Evolutionary conservation across 2,797 vertebrate genomes (phyloP).

Genomic region (Carcharodon carcharias): DNA sequence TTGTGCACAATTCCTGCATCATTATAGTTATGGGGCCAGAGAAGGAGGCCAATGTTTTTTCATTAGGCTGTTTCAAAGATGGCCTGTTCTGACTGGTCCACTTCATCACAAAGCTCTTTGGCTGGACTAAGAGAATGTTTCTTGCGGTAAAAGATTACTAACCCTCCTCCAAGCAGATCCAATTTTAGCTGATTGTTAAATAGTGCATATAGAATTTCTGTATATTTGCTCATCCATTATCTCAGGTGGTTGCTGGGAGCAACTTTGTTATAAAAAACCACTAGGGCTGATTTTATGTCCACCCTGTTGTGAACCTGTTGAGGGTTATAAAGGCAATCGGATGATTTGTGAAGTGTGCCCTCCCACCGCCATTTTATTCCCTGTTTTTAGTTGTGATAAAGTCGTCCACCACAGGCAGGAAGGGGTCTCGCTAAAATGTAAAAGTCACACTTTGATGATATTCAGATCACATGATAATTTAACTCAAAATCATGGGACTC

Average conservation of each 20-base stretch:
- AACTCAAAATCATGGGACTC: not conserved
- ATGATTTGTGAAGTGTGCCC: not conserved
- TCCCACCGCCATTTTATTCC: not conserved
- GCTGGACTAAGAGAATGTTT: too few relatives aligned
- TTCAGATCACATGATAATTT: not conserved
- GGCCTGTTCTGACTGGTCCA: not conserved
- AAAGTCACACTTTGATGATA: not conserved
- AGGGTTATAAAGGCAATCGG: not conserved
- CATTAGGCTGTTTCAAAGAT: not conserved
- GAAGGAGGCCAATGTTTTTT: too few relatives aligned
- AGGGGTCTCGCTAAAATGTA: not conserved
- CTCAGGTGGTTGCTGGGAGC: not conserved
- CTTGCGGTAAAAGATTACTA: too few relatives aligned
- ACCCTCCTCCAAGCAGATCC: not conserved
- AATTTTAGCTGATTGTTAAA: not conserved
- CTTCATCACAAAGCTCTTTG: not conserved
- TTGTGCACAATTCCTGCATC: too few relatives aligned
- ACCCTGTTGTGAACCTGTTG: not conserved
- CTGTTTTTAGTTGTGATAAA: not conserved
- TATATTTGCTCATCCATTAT: not conserved
- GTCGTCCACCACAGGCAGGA: not conserved
- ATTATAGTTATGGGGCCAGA: too few relatives aligned
- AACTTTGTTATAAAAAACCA: too few relatives aligned
- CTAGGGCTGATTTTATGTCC: too few relatives aligned
- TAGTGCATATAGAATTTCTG: not conserved